Percentiles rank a stretch among this genome's conserved stretches.
phyloP scores from a whole-genome alignment of 2,888 invertebrate species.

The Drosophila kuntzei region DNA sequence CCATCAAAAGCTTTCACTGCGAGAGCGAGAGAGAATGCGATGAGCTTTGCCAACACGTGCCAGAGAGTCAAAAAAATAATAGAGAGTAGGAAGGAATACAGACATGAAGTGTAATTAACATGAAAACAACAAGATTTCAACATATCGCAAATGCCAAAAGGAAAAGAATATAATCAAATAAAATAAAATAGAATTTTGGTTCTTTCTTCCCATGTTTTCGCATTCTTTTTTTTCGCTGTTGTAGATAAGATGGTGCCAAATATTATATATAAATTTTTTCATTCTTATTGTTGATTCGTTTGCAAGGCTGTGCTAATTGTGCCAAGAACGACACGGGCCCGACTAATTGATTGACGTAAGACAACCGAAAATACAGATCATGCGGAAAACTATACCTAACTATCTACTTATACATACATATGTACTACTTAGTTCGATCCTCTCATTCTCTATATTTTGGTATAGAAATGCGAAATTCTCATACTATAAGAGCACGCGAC shows the following conservation, averaged over 20 bases:
- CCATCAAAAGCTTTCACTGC: background rate
- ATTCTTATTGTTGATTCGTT: conserved; percentile 15
- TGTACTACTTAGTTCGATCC: conserved; percentile 10
- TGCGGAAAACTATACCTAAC: conserved; percentile 50
- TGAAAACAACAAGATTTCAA: conserved; percentile 10
- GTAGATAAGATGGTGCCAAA: conserved; percentile 36
- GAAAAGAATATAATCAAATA: conserved; percentile 2
- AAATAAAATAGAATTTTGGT: background rate
- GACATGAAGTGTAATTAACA: conserved; percentile 17
- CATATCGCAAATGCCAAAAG: background rate
- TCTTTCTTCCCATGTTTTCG: conserved; percentile 4
- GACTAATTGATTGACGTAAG: conserved; percentile 55
- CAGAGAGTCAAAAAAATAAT: conserved; percentile 10
- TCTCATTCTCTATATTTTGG: conserved; percentile 9
- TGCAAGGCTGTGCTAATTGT: conserved; percentile 69
- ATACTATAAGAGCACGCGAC: conserved; percentile 37
- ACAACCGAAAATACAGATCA: conserved; percentile 38
- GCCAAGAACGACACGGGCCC: conserved; percentile 62
- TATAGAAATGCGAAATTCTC: background rate
- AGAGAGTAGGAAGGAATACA: conserved; percentile 4
- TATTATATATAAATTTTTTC: background rate
- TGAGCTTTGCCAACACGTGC: conserved; percentile 35
- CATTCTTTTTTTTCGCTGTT: conserved; percentile 1
- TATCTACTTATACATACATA: conserved; percentile 1
- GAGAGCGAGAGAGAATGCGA: conserved; percentile 14